Evolutionary conservation across 2,888 invertebrate genomes (phyloP).

Genomic region (Limnephilus marmoratus): DNA sequence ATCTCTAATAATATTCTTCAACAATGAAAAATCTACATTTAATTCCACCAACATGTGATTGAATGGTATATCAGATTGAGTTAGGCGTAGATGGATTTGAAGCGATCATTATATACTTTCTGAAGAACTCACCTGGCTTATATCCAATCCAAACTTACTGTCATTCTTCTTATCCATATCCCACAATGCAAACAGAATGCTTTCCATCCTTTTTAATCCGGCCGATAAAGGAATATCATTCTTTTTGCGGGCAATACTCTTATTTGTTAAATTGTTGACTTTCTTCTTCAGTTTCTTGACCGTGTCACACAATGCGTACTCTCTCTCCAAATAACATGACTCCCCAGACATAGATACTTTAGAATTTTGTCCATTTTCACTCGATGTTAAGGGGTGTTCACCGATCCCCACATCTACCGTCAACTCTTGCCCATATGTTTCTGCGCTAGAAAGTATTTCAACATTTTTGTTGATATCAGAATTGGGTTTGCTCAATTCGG

Average conservation of each 20-base stretch:
- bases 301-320: conserved; percentile 43
- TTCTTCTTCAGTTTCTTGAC: conserved; percentile 58
- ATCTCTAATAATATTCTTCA: too few relatives aligned
- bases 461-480: background rate
- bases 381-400: background rate
- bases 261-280: conserved; percentile 36
- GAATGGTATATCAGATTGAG: background rate
- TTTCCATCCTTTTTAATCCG: conserved; percentile 55
- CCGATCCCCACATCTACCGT: background rate
- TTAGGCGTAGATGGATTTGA: background rate
- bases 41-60: background rate
- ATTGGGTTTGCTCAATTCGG: background rate
- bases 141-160: conserved; percentile 36
- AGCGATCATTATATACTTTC: background rate
- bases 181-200: conserved; percentile 51
- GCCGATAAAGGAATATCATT: conserved; percentile 35
- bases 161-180: conserved; percentile 52
- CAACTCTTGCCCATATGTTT: background rate
- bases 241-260: conserved; percentile 49
- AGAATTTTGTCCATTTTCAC: background rate
- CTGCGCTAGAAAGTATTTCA: background rate
- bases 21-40: background rate
- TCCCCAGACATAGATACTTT: conserved; percentile 32
- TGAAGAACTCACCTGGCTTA: conserved; percentile 41
- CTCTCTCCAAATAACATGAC: conserved; percentile 46